A percentile compares a stretch with the other conserved stretches of the same genome.
Evolutionary conservation across 2,113 vertebrate species (phyloP).

Genomic region (Stercorarius parasiticus): DNA sequence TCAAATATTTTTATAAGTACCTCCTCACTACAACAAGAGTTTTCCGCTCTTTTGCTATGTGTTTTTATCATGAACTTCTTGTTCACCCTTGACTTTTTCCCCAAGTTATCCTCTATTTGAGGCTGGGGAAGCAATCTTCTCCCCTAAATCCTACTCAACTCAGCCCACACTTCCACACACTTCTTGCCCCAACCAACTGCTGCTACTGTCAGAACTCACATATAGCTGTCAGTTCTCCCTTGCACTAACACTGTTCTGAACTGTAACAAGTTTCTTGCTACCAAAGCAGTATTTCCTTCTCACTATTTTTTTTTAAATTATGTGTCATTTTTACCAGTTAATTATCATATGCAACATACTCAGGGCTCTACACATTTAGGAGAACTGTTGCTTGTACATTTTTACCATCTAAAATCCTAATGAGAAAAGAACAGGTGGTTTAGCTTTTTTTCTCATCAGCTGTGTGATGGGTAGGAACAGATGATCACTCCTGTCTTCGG

Average conservation of each 20-base stretch:
- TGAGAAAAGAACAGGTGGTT: background rate
- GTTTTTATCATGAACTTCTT: background rate
- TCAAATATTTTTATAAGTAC: background rate
- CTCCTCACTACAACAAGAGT: background rate
- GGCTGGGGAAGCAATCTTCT: background rate
- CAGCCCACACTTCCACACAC: background rate
- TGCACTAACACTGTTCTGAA: background rate
- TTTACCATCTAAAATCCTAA: background rate
- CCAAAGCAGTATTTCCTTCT: background rate
- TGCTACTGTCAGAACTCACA: background rate
- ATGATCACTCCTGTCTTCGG: fast-evolving
- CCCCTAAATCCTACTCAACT: background rate
- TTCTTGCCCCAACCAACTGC: background rate
- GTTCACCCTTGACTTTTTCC: background rate
- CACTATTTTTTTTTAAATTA: background rate
- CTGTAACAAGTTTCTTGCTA: background rate
- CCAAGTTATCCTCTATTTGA: background rate
- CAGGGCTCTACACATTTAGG: background rate
- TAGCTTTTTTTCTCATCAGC: background rate
- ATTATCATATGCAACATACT: background rate
- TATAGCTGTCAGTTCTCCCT: background rate
- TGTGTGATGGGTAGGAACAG: background rate
- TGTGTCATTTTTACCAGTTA: background rate
- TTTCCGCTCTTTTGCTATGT: background rate
- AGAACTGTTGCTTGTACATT: background rate